phyloP scores from a whole-genome alignment of 1,140 invertebrate species.

The Cydia pomonella region DNA sequence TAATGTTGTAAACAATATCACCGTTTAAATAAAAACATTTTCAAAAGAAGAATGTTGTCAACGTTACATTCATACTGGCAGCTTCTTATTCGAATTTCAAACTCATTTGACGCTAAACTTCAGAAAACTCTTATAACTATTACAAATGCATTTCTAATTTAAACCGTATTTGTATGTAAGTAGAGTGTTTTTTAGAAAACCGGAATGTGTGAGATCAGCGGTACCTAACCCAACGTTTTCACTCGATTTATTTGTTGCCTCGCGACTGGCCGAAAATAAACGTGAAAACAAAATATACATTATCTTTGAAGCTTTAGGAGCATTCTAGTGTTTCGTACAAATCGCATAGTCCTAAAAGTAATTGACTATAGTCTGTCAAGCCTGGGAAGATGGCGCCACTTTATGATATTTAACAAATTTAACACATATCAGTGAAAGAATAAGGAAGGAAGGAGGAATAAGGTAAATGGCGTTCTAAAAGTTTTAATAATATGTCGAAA shows the following conservation, averaged over 20 bases:
- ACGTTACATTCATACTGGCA: slow-evolving; percentile 5
- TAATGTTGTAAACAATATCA: neutral
- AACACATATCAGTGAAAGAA: no score
- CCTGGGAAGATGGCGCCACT: no score
- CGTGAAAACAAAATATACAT: slow-evolving; percentile 2
- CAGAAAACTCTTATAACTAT: neutral
- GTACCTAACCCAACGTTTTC: neutral
- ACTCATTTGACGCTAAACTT: neutral
- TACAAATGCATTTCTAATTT: neutral
- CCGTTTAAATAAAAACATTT: neutral
- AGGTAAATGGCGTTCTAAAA: no score
- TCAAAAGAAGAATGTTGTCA: slow-evolving; percentile 1
- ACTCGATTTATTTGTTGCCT: neutral
- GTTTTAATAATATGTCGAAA: no score
- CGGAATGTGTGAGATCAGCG: neutral
- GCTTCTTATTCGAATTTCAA: slow-evolving; percentile 19
- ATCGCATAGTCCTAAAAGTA: no score
- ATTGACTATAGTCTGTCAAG: no score
- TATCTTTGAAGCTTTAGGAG: neutral
- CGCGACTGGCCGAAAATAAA: slow-evolving; percentile 9
- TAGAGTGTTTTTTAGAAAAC: neutral
- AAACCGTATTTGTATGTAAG: neutral
- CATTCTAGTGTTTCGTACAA: neutral
- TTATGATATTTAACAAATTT: no score
- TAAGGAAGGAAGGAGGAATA: no score